Percentiles rank a stretch among this genome's conserved stretches.
These are phyloP conservation scores for Pyrgus malvae DNA, from an alignment of 2,888 invertebrate species.

Conservation along the genomic window DNA sequence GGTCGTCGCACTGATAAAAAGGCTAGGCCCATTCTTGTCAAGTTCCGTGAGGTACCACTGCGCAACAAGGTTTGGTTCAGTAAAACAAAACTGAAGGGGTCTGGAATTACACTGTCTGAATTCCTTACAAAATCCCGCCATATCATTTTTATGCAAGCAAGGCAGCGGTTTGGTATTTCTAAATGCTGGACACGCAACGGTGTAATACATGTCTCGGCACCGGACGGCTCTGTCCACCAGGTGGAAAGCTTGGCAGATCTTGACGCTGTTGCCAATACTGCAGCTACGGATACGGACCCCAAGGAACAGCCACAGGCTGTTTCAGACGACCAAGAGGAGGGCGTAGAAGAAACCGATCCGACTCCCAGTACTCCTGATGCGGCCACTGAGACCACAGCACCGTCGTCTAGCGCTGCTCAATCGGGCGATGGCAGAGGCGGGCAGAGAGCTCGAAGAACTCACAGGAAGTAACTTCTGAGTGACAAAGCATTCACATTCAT, in stretches of 20 bases:
- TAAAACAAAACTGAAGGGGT: constrained; percentile 18
- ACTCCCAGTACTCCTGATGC: no score
- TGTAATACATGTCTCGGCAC: constrained; percentile 1
- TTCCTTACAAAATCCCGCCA: constrained; percentile 23
- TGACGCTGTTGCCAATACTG: not conserved
- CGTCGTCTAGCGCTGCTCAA: no score
- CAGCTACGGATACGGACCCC: not conserved
- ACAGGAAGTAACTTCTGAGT: no score
- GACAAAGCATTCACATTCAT: no score
- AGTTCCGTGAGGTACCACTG: not conserved
- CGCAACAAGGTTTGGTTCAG: constrained; percentile 17
- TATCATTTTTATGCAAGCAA: constrained; percentile 16
- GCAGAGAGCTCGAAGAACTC: no score
- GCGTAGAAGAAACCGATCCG: no score
- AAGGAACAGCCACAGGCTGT: no score
- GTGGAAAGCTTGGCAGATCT: constrained; percentile 17
- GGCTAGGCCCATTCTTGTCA: constrained; percentile 14
- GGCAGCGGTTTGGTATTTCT: constrained; percentile 15
- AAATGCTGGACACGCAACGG: constrained; percentile 29
- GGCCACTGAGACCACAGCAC: no score
- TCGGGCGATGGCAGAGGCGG: no score
- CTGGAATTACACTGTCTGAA: constrained; percentile 26
- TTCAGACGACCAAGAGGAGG: no score
- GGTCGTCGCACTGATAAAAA: not conserved
- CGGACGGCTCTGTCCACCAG: constrained; percentile 16